These are phyloP conservation scores for Bombus haemorrhoidalis DNA, from an alignment of 1,140 invertebrate species.

Conservation along the genomic window DNA sequence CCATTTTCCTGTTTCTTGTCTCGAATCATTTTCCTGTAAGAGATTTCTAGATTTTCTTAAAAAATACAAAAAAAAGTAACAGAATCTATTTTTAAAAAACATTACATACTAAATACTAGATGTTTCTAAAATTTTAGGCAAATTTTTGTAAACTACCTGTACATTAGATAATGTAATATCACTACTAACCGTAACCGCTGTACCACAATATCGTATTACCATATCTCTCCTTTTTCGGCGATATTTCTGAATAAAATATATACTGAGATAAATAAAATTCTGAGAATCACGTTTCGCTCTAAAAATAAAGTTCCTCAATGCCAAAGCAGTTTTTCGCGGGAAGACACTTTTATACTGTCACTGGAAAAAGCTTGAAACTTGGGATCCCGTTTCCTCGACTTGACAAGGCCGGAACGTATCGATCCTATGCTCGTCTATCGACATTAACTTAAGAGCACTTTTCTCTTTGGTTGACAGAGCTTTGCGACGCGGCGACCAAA, in stretches of 20 bases:
- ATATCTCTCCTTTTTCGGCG: too few relatives aligned
- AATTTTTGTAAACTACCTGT: too few relatives aligned
- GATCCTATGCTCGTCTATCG: background rate
- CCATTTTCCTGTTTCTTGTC: background rate
- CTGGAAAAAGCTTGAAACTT: background rate
- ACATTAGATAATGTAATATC: too few relatives aligned
- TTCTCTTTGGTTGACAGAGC: conserved; percentile 84
- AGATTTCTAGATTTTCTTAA: background rate
- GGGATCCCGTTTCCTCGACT: background rate
- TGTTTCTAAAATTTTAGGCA: too few relatives aligned
- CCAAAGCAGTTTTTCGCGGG: background rate
- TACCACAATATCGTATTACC: too few relatives aligned
- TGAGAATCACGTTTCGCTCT: background rate
- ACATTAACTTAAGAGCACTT: conserved; percentile 9
- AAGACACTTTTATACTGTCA: background rate
- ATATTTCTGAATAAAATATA: background rate
- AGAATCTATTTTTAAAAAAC: too few relatives aligned
- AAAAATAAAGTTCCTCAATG: background rate
- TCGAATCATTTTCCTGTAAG: too few relatives aligned
- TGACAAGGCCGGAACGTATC: conserved; percentile 3
- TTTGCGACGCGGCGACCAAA: conserved; percentile 94
- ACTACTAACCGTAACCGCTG: too few relatives aligned
- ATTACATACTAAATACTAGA: too few relatives aligned
- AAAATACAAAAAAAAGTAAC: too few relatives aligned
- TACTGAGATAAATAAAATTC: background rate